Base-by-base conservation (phyloP, 2,797 vertebrate genomes). In the Paratrypauchen microcephalus region DNA sequence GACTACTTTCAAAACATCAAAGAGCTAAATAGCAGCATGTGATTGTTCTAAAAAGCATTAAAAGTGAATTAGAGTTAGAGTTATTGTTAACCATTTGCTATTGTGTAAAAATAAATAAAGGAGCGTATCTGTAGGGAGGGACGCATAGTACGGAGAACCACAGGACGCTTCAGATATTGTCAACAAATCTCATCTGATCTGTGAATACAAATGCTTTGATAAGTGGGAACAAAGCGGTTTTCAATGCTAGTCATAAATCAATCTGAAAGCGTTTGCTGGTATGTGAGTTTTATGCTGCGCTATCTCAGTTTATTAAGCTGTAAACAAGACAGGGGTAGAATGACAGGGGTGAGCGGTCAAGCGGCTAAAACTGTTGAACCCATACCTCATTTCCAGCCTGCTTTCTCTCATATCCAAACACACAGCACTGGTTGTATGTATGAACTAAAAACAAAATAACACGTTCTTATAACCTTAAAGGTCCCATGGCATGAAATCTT, bases 21-120 rank as follows among this genome's bases (percentile, higher is more conserved):
- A 88, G 78, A 59, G 18, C 61, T 76, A 81, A 79, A 72, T 70
- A 66, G 71, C 75, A 74, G 71, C 66, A 24, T 64, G 39, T 58
- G 70, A 78, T 82, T 78, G 66, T 83, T 52, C 75, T 76, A 82
- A 83, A 36, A 85, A 47, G 48, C 28, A 12, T 63, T 79, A 72
- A 80, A 64, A 72, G 73, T 75, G 79, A 79, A 79, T 74, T 79
- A 52, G n/a, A 70, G 73, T 74, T 74, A 65, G 68, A 83, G 71
- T 73, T 78, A 78, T 76, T 79, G 72, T 72, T 77, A 68, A 65
- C 21, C 73, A 13, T 75, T 64, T 73, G 24, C 45, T 12, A 13
- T 0, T 72, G 16, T 16, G 39, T 36, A 7, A 56, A 16, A 57
- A 61, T 69, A 65, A 32, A 28, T 61, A 50, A 58, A 30, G 19